A percentile compares a stretch with the other conserved stretches of the same genome.
Conservation (phyloP, 2,797 vertebrate species). For the Alauda arvensis region DNA sequence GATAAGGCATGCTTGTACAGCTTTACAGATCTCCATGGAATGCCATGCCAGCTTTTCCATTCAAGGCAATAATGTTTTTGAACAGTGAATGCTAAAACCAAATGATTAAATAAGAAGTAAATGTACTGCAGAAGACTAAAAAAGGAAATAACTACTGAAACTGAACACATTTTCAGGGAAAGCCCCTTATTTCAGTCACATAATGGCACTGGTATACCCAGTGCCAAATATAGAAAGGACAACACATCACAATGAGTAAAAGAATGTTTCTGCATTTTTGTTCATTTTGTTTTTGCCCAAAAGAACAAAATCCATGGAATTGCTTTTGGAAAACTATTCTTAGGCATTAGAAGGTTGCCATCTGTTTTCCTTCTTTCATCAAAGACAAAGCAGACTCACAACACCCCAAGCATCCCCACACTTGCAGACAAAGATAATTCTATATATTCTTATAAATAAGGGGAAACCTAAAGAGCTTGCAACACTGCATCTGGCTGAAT, state of each 20-base stretch:
- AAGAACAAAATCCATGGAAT: background rate
- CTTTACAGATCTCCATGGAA: constrained; percentile 18
- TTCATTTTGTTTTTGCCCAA: background rate
- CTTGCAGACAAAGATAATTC: background rate
- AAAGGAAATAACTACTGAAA: constrained; percentile 3
- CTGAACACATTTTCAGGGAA: background rate
- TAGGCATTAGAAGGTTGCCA: background rate
- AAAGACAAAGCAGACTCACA: background rate
- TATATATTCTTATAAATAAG: background rate
- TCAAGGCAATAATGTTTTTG: constrained; percentile 23
- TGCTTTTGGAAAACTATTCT: background rate
- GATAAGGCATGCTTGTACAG: constrained; percentile 13
- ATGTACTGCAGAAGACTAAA: background rate
- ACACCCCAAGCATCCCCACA: background rate
- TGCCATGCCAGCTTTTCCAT: constrained; percentile 11
- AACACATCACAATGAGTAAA: background rate
- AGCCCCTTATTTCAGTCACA: background rate
- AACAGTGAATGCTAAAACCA: background rate
- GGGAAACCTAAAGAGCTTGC: background rate
- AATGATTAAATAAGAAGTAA: constrained; percentile 2
- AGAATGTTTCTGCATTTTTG: background rate
- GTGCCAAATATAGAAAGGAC: background rate
- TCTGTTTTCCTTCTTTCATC: background rate
- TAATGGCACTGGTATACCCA: background rate
- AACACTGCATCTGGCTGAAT: background rate